These are phyloP conservation scores for Maniola jurtina DNA, from an alignment of 1,140 invertebrate species.

Conservation along the genomic window DNA sequence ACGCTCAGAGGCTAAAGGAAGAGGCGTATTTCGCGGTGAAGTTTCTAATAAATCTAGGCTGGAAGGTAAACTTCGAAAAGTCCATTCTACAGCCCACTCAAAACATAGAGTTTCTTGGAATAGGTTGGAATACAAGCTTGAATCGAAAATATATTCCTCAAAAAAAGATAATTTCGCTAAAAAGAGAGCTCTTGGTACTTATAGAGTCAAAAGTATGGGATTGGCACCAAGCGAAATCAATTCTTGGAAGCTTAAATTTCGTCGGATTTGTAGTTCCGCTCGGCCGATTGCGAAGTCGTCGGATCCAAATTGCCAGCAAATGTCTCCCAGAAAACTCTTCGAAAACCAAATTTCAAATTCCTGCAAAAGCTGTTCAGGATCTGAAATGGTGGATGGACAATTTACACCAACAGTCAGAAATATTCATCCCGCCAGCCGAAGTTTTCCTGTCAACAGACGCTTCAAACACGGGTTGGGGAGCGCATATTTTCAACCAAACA, in stretches of 20 bases:
- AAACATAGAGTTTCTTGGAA: slow-evolving; percentile 2
- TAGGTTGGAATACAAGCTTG: slow-evolving; percentile 3
- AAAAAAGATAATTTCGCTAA: neutral
- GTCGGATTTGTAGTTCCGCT: slow-evolving; percentile 77
- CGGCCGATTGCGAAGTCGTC: too few relatives aligned
- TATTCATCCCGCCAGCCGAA: too few relatives aligned
- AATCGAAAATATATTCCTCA: neutral
- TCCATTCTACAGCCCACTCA: neutral
- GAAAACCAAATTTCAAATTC: too few relatives aligned
- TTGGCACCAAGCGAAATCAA: neutral
- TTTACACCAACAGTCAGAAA: too few relatives aligned
- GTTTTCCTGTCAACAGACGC: too few relatives aligned
- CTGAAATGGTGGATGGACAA: too few relatives aligned
- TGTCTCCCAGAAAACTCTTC: too few relatives aligned
- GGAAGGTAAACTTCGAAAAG: neutral
- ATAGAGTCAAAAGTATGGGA: neutral
- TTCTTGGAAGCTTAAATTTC: slow-evolving; percentile 49
- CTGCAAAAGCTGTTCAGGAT: too few relatives aligned
- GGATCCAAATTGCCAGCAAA: too few relatives aligned
- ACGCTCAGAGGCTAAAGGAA: neutral
- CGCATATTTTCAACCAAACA: too few relatives aligned
- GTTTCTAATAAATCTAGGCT: slow-evolving; percentile 3
- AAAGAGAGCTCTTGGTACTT: neutral
- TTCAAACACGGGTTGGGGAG: too few relatives aligned
- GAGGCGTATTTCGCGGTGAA: neutral